Evolutionary conservation across 2,888 invertebrate genomes (phyloP).

Genomic region (Galerucella pusilla): DNA sequence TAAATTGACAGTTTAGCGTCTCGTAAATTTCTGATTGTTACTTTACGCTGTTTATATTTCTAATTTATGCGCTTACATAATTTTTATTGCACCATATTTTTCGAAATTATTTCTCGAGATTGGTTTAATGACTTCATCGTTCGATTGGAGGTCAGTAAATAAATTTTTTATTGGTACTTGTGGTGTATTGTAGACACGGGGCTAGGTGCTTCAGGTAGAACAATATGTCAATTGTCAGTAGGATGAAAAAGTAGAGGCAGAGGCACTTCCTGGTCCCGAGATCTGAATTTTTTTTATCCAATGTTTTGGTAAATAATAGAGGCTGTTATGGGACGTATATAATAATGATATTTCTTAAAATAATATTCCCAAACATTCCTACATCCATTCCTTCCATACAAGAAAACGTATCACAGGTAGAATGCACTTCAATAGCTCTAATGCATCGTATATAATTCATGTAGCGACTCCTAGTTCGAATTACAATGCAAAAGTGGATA

Average conservation of each 20-base stretch:
- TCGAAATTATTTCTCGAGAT: constrained; percentile 11
- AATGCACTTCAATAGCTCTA: constrained; percentile 12
- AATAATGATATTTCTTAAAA: no score
- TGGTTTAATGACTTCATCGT: constrained; percentile 17
- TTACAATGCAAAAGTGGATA: constrained; percentile 52
- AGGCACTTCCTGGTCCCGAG: no score
- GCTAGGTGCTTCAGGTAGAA: no score
- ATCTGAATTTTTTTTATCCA: no score
- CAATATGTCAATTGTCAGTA: no score
- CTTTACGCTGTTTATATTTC: constrained; percentile 44
- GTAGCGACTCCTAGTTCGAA: constrained; percentile 30
- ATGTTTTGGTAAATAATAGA: no score
- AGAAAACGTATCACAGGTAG: neutral
- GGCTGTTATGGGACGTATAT: no score
- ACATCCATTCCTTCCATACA: no score
- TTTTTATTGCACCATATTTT: constrained; percentile 38
- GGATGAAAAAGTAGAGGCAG: no score
- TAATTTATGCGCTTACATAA: constrained; percentile 44
- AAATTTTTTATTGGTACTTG: neutral
- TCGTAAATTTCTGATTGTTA: constrained; percentile 44
- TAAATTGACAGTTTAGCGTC: constrained; percentile 47
- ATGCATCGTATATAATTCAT: constrained; percentile 30
- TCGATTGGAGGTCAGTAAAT: neutral
- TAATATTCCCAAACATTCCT: neutral
- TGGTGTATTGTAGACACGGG: no score